Percentiles rank a stretch among this genome's conserved stretches.
Conservation (phyloP, 2,113 vertebrate species). For the Grammomys dolichurus region DNA sequence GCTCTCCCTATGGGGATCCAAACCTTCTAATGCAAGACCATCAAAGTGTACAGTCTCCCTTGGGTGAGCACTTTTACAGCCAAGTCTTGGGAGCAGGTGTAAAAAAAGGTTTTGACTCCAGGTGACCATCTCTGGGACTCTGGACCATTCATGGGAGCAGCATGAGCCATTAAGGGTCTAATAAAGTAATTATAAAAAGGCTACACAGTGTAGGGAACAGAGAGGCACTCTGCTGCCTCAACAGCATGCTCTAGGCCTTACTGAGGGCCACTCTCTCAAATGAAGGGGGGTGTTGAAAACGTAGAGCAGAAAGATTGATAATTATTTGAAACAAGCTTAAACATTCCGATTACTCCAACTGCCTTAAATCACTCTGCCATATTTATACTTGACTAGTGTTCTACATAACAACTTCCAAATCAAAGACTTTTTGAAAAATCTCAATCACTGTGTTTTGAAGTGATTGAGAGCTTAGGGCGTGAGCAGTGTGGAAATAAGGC, state of each 20-base stretch:
- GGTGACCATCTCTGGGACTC: slow-evolving; percentile 45
- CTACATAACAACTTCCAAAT: slow-evolving; percentile 78
- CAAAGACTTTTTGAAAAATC: slow-evolving; percentile 79
- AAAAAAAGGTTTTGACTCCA: slow-evolving; percentile 1
- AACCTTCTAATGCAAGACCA: neutral
- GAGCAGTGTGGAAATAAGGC: slow-evolving; percentile 83
- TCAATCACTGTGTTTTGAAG: slow-evolving; percentile 78
- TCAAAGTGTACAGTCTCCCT: neutral
- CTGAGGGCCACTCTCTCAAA: slow-evolving; percentile 74
- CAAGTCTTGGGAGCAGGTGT: neutral
- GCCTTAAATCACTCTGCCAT: slow-evolving; percentile 67
- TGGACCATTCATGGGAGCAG: slow-evolving; percentile 30
- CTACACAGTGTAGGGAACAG: slow-evolving; percentile 47
- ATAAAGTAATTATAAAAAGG: slow-evolving; percentile 66
- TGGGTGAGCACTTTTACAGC: neutral
- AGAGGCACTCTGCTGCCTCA: slow-evolving; percentile 70
- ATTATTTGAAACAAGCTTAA: slow-evolving; percentile 77
- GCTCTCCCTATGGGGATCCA: neutral
- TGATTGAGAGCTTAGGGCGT: slow-evolving; percentile 84
- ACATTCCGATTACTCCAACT: slow-evolving; percentile 66
- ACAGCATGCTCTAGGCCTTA: slow-evolving; percentile 67
- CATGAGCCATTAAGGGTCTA: slow-evolving; percentile 52
- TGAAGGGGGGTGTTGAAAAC: slow-evolving; percentile 75
- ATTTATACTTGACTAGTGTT: slow-evolving; percentile 79
- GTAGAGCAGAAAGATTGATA: slow-evolving; percentile 77